These are phyloP conservation scores for Cephus runcator DNA, from an alignment of 2,888 invertebrate species.

Conservation along the genomic window DNA sequence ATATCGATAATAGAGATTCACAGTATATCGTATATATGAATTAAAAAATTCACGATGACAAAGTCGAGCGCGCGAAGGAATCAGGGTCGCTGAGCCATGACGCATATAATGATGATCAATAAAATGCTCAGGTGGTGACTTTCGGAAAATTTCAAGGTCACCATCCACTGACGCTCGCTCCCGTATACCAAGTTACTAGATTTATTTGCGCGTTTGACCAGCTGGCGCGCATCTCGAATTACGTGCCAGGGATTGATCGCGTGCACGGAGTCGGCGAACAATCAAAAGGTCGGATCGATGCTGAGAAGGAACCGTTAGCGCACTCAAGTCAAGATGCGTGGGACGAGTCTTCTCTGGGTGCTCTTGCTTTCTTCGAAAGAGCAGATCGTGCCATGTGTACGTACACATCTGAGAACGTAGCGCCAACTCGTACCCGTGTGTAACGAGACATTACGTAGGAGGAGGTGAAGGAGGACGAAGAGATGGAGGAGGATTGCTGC, in stretches of 20 bases:
- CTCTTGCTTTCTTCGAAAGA: neutral
- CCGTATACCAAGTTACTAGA: neutral
- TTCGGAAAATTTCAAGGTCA: neutral
- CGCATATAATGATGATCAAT: neutral
- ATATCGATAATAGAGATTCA: neutral
- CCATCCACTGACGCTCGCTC: neutral
- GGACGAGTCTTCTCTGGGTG: neutral
- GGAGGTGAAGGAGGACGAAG: slow-evolving; percentile 11
- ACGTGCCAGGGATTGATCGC: neutral
- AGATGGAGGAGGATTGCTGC: slow-evolving; percentile 38
- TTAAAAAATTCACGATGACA: neutral
- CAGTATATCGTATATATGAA: neutral
- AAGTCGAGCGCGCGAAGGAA: neutral
- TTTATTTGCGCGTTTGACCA: neutral
- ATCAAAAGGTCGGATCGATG: neutral
- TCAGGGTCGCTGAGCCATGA: neutral
- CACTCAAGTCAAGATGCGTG: neutral
- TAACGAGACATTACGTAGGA: slow-evolving; percentile 32
- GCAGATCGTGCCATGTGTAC: neutral
- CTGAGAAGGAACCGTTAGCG: neutral
- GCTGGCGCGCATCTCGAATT: neutral
- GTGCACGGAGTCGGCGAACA: neutral
- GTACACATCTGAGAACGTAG: neutral
- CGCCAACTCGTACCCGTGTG: slow-evolving; percentile 18
- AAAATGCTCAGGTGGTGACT: neutral